Percentiles rank a stretch among this genome's conserved stretches.
Conservation (phyloP, 1,140 invertebrate species). For the Homalodisca vitripennis region DNA sequence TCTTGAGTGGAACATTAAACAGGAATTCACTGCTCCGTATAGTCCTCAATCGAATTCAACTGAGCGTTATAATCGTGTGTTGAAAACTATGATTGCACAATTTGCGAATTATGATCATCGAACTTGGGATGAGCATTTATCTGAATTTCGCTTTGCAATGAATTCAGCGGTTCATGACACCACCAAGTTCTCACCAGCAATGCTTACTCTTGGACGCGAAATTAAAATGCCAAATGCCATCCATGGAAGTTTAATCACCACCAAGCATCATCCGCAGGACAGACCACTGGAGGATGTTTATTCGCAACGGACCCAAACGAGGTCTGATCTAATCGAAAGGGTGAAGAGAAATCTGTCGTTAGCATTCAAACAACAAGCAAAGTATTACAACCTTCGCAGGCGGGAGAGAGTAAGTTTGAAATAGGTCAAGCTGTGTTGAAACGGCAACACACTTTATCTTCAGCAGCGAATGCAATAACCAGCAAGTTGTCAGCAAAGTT, state of each 20-base stretch:
- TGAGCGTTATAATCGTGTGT: constrained; percentile 49
- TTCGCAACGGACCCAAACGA: background rate
- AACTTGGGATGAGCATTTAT: constrained; percentile 45
- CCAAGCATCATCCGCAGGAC: background rate
- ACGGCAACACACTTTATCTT: background rate
- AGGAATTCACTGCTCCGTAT: constrained; percentile 39
- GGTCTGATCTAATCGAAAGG: background rate
- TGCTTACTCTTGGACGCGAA: constrained; percentile 47
- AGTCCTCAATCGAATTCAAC: constrained; percentile 48
- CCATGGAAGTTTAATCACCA: background rate
- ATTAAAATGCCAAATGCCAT: constrained; percentile 36
- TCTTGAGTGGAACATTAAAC: background rate
- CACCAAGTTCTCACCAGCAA: constrained; percentile 47
- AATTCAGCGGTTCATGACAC: constrained; percentile 47
- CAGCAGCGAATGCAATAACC: background rate
- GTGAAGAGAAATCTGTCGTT: background rate
- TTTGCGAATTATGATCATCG: constrained; percentile 45
- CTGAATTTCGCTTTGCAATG: constrained; percentile 47
- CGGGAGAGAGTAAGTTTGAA: background rate
- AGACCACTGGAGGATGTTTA: background rate
- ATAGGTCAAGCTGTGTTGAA: background rate
- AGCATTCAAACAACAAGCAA: background rate
- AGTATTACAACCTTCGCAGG: constrained; percentile 7
- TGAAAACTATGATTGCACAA: constrained; percentile 48
- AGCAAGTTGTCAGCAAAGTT: constrained; percentile 1